Evolutionary conservation across 2,797 vertebrate genomes (phyloP).

Genomic region (Gorsachius magnificus): DNA sequence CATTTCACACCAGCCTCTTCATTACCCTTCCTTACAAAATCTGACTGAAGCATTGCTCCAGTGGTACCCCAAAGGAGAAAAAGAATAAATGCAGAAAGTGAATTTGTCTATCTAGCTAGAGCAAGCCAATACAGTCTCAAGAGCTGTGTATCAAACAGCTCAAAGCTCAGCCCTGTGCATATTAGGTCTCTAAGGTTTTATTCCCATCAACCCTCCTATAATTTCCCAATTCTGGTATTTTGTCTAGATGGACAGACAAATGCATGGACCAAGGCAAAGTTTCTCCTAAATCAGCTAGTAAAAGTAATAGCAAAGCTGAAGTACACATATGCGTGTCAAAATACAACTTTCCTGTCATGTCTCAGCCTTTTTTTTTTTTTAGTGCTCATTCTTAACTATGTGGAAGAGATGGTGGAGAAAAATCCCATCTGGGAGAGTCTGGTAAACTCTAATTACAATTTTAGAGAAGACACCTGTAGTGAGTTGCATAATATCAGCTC

Average conservation of each 20-base stretch:
- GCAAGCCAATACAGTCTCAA: background rate
- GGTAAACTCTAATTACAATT: slow-evolving; percentile 33
- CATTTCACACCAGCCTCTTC: background rate
- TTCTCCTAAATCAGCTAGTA: background rate
- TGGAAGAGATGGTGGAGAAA: background rate
- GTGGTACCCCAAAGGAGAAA: background rate
- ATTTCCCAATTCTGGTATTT: background rate
- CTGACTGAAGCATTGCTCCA: background rate
- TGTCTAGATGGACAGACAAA: background rate
- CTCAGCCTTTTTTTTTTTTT: background rate
- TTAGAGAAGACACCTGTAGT: slow-evolving; percentile 28
- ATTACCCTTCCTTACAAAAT: background rate
- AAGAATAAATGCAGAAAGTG: background rate
- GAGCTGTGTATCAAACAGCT: background rate
- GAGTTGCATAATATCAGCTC: background rate
- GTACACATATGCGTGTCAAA: background rate
- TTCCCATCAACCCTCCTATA: background rate
- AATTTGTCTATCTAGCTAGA: background rate
- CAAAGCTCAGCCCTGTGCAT: background rate
- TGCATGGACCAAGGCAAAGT: background rate
- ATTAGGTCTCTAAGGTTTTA: background rate
- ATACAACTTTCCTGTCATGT: background rate
- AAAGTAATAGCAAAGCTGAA: background rate
- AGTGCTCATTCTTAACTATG: background rate
- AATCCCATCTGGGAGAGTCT: slow-evolving; percentile 10